Base-by-base conservation (phyloP, 2,113 vertebrate genomes). In the mouse (Mus musculus) region DNA sequence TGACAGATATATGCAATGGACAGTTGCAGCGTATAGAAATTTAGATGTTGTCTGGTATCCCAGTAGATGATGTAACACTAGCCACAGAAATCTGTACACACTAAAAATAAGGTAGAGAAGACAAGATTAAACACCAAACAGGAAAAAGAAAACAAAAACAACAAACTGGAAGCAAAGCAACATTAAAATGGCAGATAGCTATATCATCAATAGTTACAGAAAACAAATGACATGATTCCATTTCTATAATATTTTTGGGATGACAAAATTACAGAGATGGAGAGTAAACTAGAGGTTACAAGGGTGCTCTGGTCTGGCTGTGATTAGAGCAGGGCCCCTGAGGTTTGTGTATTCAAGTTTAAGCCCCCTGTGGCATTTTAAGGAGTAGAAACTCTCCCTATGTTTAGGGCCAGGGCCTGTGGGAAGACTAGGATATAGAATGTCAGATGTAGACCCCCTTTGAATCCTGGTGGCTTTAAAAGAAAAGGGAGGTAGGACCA, bases 51-150 rank as follows among this genome's bases (percentile, higher is more conserved):
- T 63, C 28, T 87, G 11, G 3, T 67, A 33, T 78, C 39, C 82
- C 16, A 33, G 67, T 86, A 86, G 30, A 86, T 86, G 61, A 86
- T 67, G 16, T n/a, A 72, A 72, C 7, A 89, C 36, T 36, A 75
- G 67, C 46, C 39, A 86, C 80, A n/a, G 20, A 42, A 88, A 95
- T 19, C 42, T 73, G 36, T 88, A 61, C 33, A 49, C 26, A 87
- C 61, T 94, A 77, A 61, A 93, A 88, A 82, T 16, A 91, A 80
- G 67, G 19, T 26, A 36, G 30, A 30, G 78, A 89, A 90, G 52
- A 71, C 76, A 49, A 84, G 69, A 73, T 5, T 59, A 65, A 94
- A 85, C 73, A 88, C 54, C 95, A 61, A 76, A 61, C 12, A 54
- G 54, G 9, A 81, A 86, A 69, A 86, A 17, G 39, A 65, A 78